Evolutionary conservation across 1,140 invertebrate genomes (phyloP).

Genomic region (Eurosta solidaginis): DNA sequence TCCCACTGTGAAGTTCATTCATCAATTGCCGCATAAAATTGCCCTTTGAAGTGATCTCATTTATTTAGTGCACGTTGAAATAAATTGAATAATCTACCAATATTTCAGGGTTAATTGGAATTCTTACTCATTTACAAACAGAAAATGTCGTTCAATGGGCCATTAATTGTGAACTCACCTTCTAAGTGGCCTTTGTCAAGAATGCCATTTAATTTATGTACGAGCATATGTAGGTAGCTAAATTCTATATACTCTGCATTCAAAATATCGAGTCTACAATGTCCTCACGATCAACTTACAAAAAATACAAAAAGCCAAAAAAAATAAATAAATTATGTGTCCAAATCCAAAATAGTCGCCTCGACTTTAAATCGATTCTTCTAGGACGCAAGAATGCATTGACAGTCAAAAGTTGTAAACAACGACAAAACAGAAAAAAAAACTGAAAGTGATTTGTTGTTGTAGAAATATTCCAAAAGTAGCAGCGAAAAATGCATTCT

Average conservation of each 20-base stretch:
- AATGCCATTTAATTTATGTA: conserved; percentile 13
- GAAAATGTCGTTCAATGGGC: not conserved
- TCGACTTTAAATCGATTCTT: conserved; percentile 11
- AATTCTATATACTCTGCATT: not conserved
- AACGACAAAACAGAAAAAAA: not conserved
- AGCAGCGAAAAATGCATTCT: conserved; percentile 23
- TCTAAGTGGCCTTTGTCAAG: not conserved
- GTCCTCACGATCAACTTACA: not conserved
- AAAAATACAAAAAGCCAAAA: not conserved
- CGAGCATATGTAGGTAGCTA: not conserved
- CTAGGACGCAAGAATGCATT: conserved; percentile 25
- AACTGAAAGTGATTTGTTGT: not conserved
- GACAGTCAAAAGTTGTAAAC: not conserved
- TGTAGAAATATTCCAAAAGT: not conserved
- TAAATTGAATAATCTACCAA: too few relatives aligned
- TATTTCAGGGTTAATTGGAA: too few relatives aligned
- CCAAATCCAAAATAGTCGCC: conserved; percentile 5
- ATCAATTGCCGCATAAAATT: too few relatives aligned
- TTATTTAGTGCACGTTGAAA: too few relatives aligned
- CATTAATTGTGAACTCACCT: not conserved
- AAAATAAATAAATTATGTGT: not conserved
- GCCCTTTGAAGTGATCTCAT: too few relatives aligned
- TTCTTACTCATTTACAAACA: too few relatives aligned
- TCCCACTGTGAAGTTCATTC: too few relatives aligned
- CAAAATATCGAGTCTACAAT: not conserved